Conservation (phyloP, 2,888 invertebrate genomes). For the Psylliodes chrysocephalus region DNA sequence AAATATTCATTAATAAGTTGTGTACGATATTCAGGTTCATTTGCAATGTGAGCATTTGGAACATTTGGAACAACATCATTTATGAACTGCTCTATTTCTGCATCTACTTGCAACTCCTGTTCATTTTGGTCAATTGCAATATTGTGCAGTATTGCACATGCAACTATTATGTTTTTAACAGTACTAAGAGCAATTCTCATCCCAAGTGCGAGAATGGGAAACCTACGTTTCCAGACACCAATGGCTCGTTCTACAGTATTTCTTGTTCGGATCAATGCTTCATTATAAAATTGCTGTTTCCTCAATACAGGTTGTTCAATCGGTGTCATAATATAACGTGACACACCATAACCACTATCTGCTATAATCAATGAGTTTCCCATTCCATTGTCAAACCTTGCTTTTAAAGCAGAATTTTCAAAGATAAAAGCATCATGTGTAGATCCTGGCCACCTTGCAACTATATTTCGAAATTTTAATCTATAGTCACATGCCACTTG, state of each 20-base stretch:
- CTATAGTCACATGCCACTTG: too few species aligned
- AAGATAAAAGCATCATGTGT: too few species aligned
- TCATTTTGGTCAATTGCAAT: constrained; percentile 36
- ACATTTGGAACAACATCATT: too few species aligned
- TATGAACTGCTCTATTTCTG: too few species aligned
- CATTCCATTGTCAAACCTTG: too few species aligned
- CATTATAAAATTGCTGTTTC: constrained; percentile 45
- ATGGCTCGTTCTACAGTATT: constrained; percentile 40
- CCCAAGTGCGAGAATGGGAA: constrained; percentile 41
- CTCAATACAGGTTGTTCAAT: constrained; percentile 38
- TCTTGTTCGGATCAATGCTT: constrained; percentile 43
- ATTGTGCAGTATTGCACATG: constrained; percentile 45
- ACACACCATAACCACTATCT: constrained; percentile 41
- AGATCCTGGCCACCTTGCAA: too few species aligned
- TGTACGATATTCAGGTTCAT: too few species aligned
- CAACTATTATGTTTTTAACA: constrained; percentile 37
- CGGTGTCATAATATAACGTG: constrained; percentile 42
- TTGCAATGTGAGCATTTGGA: too few species aligned
- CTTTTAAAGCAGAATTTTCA: too few species aligned
- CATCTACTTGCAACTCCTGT: too few species aligned
- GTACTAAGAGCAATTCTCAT: constrained; percentile 35
- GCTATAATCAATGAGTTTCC: constrained; percentile 19
- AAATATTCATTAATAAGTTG: too few species aligned
- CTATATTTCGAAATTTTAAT: too few species aligned
- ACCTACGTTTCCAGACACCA: constrained; percentile 45